Conservation (phyloP, 2,888 invertebrate genomes). For the Drosophila putrida region DNA sequence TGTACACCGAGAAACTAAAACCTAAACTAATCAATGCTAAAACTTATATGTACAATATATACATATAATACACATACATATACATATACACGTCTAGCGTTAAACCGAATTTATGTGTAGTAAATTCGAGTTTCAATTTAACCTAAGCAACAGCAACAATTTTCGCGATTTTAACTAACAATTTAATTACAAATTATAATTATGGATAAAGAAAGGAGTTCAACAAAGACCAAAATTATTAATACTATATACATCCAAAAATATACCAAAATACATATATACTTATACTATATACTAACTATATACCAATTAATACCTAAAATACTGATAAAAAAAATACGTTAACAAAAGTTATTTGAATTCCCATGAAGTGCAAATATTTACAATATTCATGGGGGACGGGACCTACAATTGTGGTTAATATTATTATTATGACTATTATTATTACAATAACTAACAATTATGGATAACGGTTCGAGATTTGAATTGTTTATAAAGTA, state of each 20-base stretch:
- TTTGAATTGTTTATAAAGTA: conserved; percentile 47
- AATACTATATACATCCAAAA: conserved; percentile 60
- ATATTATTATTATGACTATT: conserved; percentile 15
- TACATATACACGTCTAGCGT: conserved; percentile 61
- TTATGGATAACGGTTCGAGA: conserved; percentile 34
- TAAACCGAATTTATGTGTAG: conserved; percentile 74
- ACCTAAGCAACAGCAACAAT: conserved; percentile 74
- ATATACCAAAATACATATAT: conserved; percentile 45
- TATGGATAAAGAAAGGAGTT: conserved; percentile 47
- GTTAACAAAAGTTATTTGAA: conserved; percentile 58
- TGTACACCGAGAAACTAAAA: conserved; percentile 66
- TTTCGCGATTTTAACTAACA: conserved; percentile 67
- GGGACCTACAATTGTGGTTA: conserved; percentile 30
- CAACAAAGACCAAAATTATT: conserved; percentile 75
- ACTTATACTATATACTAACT: conserved; percentile 32
- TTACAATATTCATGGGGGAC: conserved; percentile 48
- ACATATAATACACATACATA: conserved; percentile 30
- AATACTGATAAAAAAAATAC: conserved; percentile 40
- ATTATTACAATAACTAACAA: conserved; percentile 21
- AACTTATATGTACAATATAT: conserved; percentile 44
- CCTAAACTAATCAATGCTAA: conserved; percentile 34
- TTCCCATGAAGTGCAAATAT: conserved; percentile 60
- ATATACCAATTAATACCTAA: conserved; percentile 20
- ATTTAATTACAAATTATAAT: conserved; percentile 58
- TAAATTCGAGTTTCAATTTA: conserved; percentile 75